Percentiles rank a stretch among this genome's conserved stretches.
Conservation (phyloP, 2,888 invertebrate species). For the Alloscopus bannaensis region DNA sequence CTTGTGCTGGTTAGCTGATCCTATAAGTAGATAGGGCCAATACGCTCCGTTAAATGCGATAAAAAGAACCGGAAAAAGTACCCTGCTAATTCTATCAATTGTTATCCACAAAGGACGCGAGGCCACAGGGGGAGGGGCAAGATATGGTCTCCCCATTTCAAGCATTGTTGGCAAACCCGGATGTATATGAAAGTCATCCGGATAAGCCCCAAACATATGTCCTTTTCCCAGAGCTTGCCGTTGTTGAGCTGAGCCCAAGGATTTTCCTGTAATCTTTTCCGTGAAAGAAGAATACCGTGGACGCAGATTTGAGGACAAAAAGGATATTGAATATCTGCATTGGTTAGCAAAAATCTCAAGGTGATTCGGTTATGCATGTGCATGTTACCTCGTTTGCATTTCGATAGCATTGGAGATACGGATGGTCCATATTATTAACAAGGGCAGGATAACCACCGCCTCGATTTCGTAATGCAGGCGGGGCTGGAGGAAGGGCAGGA, state of each 20-base stretch:
- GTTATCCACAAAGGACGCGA: conserved; percentile 80
- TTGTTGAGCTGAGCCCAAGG: conserved; percentile 41
- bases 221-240: conserved; percentile 44
- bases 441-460: background rate
- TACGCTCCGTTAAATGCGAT: conserved; percentile 85
- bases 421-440: background rate
- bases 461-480: background rate
- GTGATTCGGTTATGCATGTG: no score
- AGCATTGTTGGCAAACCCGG: conserved; percentile 10
- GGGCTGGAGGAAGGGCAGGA: background rate
- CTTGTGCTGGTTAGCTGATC: conserved; percentile 43
- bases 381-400: no score
- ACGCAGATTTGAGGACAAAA: no score
- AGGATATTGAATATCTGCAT: no score
- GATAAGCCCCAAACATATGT: conserved; percentile 3
- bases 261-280: no score
- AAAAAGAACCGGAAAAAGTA: conserved; percentile 87
- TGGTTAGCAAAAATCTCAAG: no score
- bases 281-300: no score
- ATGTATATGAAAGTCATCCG: conserved; percentile 4
- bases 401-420: background rate
- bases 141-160: background rate
- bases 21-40: conserved; percentile 82
- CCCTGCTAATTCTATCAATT: conserved; percentile 85
- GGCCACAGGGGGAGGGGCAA: conserved; percentile 7